phyloP scores from a whole-genome alignment of 2,888 invertebrate species.

The Slavum lentiscoides region DNA sequence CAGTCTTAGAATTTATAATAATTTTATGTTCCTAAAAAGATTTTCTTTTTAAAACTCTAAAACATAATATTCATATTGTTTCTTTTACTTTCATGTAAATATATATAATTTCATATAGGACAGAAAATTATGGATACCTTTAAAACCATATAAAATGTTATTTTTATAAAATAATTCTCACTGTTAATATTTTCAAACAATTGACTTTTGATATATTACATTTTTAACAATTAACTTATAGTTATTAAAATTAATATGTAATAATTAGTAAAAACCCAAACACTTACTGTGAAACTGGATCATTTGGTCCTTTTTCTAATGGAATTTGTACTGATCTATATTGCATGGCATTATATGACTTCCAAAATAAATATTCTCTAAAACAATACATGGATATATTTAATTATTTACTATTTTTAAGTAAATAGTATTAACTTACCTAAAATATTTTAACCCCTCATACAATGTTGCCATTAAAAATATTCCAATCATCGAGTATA shows the following conservation, averaged over 20 bases:
- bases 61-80: too few species aligned
- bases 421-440: conserved; percentile 59
- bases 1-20: too few species aligned
- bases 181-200: background rate
- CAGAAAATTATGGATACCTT: too few species aligned
- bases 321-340: conserved; percentile 84
- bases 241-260: background rate
- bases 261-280: conserved; percentile 10
- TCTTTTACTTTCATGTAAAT: too few species aligned
- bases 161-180: too few species aligned
- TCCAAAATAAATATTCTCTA: conserved; percentile 83
- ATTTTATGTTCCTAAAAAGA: too few species aligned
- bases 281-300: conserved; percentile 78
- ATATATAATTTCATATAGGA: background rate
- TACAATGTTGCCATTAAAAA: conserved; percentile 90
- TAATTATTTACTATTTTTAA: background rate
- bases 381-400: conserved; percentile 57
- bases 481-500: conserved; percentile 89
- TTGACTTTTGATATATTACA: background rate
- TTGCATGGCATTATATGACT: conserved; percentile 81
- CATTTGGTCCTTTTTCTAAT: conserved; percentile 67
- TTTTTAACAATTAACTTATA: background rate
- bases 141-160: too few species aligned
- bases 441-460: conserved; percentile 91
- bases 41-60: too few species aligned